Conservation (phyloP, 2,888 invertebrate genomes). For the Copidosoma aretas region DNA sequence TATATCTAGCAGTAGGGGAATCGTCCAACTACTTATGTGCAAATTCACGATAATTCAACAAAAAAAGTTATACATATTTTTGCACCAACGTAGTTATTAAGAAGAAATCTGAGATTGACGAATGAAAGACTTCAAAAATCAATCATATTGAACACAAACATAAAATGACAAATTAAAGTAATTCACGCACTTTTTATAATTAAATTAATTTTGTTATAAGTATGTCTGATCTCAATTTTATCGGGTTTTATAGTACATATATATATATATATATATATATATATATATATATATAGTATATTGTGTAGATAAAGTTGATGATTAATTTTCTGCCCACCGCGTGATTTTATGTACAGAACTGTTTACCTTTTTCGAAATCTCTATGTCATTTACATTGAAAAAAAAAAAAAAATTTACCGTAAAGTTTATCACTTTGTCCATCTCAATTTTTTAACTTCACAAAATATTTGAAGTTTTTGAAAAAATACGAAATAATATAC, state of each 20-base stretch:
- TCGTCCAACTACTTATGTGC: conserved; percentile 46
- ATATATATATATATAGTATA: conserved; percentile 18
- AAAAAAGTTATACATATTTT: conserved; percentile 57
- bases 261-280: too few species aligned
- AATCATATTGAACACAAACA: too few species aligned
- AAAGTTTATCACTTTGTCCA: too few species aligned
- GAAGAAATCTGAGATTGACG: background rate
- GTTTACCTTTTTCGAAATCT: conserved; percentile 21
- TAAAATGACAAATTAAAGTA: background rate
- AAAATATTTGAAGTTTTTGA: too few species aligned
- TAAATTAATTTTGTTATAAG: background rate
- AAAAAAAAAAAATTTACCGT: too few species aligned
- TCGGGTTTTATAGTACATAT: conserved; percentile 17
- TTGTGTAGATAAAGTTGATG: conserved; percentile 4
- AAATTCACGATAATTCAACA: conserved; percentile 55
- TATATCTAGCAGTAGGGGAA: conserved; percentile 34
- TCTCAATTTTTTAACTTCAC: too few species aligned
- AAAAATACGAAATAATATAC: too few species aligned
- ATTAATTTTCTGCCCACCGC: background rate
- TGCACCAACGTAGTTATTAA: conserved; percentile 49
- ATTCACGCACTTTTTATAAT: background rate
- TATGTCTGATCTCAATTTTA: conserved; percentile 29
- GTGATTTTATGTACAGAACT: conserved; percentile 13
- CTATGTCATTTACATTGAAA: conserved; percentile 1
- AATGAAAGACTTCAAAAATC: background rate